Percentiles rank a stretch among this genome's conserved stretches.
Evolutionary conservation across 2,113 vertebrate genomes (phyloP).

Genomic region (Blennius ocellaris): DNA sequence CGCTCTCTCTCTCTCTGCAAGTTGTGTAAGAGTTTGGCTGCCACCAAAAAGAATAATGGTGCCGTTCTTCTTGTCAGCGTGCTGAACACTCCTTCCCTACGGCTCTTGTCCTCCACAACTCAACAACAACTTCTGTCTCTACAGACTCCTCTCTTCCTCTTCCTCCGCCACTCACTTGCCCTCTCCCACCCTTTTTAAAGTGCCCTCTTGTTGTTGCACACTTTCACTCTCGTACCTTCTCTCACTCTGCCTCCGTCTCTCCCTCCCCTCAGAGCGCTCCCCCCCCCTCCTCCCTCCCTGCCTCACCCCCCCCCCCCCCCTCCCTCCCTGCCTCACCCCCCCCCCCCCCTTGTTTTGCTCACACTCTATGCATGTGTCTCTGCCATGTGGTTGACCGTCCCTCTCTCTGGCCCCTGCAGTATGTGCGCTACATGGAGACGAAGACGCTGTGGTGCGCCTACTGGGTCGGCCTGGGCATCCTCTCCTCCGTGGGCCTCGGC

Average conservation of each 20-base stretch:
- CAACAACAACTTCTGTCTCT: conserved; percentile 66
- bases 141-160: conserved; percentile 45
- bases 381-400: conserved; percentile 70
- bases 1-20: conserved; percentile 30
- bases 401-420: conserved; percentile 82
- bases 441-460: conserved; percentile 91
- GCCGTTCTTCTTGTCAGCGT: conserved; percentile 63
- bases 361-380: conserved; percentile 70
- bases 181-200: conserved; percentile 70
- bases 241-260: conserved; percentile 46
- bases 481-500: conserved; percentile 91
- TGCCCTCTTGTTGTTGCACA: conserved; percentile 61
- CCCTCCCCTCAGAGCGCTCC: too few relatives aligned
- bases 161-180: conserved; percentile 51
- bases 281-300: conserved; percentile 43
- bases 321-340: conserved; percentile 25
- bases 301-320: conserved; percentile 36
- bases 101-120: conserved; percentile 63
- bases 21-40: conserved; percentile 75
- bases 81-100: conserved; percentile 73
- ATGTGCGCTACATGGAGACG: conserved; percentile 87
- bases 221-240: conserved; percentile 72
- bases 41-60: conserved; percentile 63
- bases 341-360: conserved; percentile 67
- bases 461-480: conserved; percentile 91